phyloP scores from a whole-genome alignment of 2,113 vertebrate genomes.

The Austrofundulus limnaeus region DNA sequence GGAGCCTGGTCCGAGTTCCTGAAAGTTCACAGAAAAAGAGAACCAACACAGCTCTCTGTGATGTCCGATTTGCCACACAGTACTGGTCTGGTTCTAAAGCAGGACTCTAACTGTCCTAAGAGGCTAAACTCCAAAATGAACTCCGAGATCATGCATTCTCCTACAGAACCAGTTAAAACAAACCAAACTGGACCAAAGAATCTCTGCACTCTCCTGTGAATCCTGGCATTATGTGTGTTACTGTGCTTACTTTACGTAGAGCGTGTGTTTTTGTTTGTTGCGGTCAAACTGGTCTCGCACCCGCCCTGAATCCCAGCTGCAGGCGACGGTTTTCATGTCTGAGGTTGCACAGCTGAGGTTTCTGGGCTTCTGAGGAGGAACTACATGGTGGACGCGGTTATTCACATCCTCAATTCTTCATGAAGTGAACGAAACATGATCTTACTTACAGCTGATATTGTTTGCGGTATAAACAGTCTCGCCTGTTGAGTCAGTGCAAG shows the following conservation, averaged over 20 bases:
- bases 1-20: constrained; percentile 43
- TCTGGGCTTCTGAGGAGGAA: constrained; percentile 64
- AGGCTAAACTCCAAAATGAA: too few species aligned
- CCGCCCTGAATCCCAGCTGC: constrained; percentile 56
- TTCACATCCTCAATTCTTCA: background rate
- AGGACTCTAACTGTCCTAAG: too few species aligned
- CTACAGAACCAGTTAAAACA: background rate
- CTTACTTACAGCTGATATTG: constrained; percentile 65
- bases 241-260: constrained; percentile 57
- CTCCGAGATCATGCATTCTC: too few species aligned
- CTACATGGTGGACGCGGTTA: constrained; percentile 24
- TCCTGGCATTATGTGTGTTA: background rate
- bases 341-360: constrained; percentile 62
- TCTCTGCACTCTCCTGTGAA: background rate
- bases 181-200: background rate
- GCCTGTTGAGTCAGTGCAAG: constrained; percentile 5
- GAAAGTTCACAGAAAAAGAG: background rate
- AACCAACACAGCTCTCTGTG: background rate
- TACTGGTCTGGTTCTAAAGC: background rate
- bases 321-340: constrained; percentile 49
- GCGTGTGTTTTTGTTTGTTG: constrained; percentile 30
- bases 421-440: background rate
- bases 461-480: rapidly evolving
- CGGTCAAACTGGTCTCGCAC: rapidly evolving
- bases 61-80: background rate